A percentile compares a stretch with the other conserved stretches of the same genome.
Evolutionary conservation across 2,797 vertebrate species (phyloP).

Genomic region (Pseudomugil gertrudae): DNA sequence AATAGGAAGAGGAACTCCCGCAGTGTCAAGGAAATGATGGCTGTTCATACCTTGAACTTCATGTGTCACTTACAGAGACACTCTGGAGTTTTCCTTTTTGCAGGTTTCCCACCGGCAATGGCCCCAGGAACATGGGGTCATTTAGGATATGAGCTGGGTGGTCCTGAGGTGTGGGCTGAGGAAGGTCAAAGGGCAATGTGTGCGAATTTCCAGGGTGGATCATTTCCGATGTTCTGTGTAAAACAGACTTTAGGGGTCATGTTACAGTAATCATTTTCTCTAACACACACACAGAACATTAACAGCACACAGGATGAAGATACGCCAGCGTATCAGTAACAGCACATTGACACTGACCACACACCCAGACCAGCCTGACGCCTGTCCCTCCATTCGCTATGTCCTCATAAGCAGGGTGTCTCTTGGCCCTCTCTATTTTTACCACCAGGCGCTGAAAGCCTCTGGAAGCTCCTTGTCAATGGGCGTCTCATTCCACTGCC

Average conservation of each 20-base stretch:
- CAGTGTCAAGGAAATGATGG: constrained; percentile 46
- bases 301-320: constrained; percentile 64
- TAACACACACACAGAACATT: constrained; percentile 52
- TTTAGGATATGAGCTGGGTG: constrained; percentile 34
- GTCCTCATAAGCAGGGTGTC: constrained; percentile 71
- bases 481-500: constrained; percentile 71
- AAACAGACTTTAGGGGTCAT: constrained; percentile 53
- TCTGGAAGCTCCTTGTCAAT: constrained; percentile 80
- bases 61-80: constrained; percentile 28
- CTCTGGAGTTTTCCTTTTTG: not conserved
- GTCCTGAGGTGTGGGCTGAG: constrained; percentile 22
- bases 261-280: constrained; percentile 69
- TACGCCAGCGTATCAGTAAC: constrained; percentile 68
- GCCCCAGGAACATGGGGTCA: constrained; percentile 23
- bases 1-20: constrained; percentile 53
- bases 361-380: constrained; percentile 55
- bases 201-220: constrained; percentile 52
- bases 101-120: constrained; percentile 9
- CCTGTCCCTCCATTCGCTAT: constrained; percentile 45
- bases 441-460: constrained; percentile 78
- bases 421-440: constrained; percentile 81
- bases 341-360: constrained; percentile 64
- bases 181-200: constrained; percentile 37
- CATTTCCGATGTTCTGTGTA: constrained; percentile 67
- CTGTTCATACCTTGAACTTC: constrained; percentile 67